Evolutionary conservation across 2,797 vertebrate genomes (phyloP).

Genomic region (Karalla daura): DNA sequence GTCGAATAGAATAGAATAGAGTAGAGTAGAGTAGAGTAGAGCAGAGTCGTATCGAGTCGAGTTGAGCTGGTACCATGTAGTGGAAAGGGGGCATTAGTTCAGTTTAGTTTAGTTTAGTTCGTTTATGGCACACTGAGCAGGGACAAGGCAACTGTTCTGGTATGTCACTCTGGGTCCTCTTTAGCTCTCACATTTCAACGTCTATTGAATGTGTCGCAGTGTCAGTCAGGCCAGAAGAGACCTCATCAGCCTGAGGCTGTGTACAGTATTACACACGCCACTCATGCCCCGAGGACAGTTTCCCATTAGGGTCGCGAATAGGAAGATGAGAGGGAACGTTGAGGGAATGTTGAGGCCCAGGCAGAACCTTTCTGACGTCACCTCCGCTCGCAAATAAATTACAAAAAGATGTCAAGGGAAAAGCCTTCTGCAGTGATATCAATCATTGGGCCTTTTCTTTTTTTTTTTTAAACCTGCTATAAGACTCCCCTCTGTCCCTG

Average conservation of each 20-base stretch:
- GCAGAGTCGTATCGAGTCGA: too few relatives aligned
- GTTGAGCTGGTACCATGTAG: too few relatives aligned
- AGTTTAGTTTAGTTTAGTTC: too few relatives aligned
- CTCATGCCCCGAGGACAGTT: slow-evolving; percentile 46
- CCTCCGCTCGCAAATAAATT: slow-evolving; percentile 28
- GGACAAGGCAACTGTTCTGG: too few relatives aligned
- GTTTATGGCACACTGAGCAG: too few relatives aligned
- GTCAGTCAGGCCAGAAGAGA: slow-evolving; percentile 3
- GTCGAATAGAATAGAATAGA: too few relatives aligned
- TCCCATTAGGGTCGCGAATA: slow-evolving; percentile 36
- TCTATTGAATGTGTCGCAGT: background rate
- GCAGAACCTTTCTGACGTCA: slow-evolving; percentile 39
- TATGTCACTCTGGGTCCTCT: too few relatives aligned
- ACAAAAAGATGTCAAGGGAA: slow-evolving; percentile 54
- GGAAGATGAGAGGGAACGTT: slow-evolving; percentile 42
- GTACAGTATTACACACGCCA: slow-evolving; percentile 19
- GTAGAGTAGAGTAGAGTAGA: too few relatives aligned
- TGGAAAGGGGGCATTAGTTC: too few relatives aligned
- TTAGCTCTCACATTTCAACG: too few relatives aligned
- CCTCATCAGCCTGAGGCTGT: background rate
- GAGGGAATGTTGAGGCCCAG: slow-evolving; percentile 33
- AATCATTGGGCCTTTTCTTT: slow-evolving; percentile 33
- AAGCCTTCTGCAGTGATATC: slow-evolving; percentile 41
- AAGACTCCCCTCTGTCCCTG: slow-evolving; percentile 10
- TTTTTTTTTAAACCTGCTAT: too few relatives aligned